Evolutionary conservation across 2,113 vertebrate species (phyloP), one percentile per base, ranked within the genome.

Genomic region (Microcebus ravelobensis): DNA sequence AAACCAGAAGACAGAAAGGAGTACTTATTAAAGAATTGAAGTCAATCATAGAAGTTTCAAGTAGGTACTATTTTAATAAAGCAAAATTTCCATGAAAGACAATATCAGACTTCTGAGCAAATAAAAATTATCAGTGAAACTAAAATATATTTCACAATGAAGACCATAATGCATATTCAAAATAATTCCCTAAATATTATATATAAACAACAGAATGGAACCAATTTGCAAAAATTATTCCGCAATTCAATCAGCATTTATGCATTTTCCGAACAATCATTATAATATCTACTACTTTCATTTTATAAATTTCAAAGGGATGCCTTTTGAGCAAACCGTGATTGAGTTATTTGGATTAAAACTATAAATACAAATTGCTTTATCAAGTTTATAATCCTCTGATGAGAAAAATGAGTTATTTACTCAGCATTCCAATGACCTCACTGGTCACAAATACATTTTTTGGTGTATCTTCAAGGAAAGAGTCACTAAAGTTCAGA

Each of bases 361-460:
- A 61, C 17, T 42, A 29, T 95, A 76, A 84, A 89, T 93, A 95
- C 5, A 95, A 52, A 84, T 65, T 97, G 36, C 34, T 76, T 93
- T 80, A 96, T 92, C 42, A 85, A 86, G n/a, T 57, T 92, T n/a
- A 80, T 59, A 67, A 71, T 91, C 13, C 42, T 63, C 21, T 92
- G n/a, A 73, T 70, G 65, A 91, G 85, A 74, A 70, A 92, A 90
- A 86, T 29, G 14, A 81, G 59, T 84, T 84, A 84, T 79, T 96
- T 94, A 71, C 12, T 85, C 11, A 90, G 55, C 27, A 84, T 94
- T 65, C 45, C 34, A 61, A 50, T 94, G 55, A 90, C 36, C 39
- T 88, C 39, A 73, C 6, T 67, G 17, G 10, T 90, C n/a, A 87
- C 29, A 55, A 29, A 68, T 3, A 94, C 70, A 42, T 4, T 34